These are phyloP conservation scores for Barypeithes pellucidus DNA, from an alignment of 2,888 invertebrate species.

Conservation along the genomic window DNA sequence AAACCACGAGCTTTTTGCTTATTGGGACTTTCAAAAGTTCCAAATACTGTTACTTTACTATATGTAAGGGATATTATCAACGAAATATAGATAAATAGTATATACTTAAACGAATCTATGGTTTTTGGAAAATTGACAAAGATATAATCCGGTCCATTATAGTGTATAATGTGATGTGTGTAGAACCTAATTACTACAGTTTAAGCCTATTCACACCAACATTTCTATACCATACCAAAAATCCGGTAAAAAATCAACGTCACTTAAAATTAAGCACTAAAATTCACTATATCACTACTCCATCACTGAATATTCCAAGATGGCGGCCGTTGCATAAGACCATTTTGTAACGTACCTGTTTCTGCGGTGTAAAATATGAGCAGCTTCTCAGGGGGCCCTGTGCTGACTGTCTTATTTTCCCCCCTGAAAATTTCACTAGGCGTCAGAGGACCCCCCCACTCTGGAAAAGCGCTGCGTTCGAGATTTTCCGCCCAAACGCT, in stretches of 20 bases:
- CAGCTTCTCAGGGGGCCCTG: constrained; percentile 73
- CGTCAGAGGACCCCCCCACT: constrained; percentile 39
- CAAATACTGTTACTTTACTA: too few relatives aligned
- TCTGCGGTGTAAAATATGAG: constrained; percentile 68
- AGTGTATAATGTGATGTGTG: too few relatives aligned
- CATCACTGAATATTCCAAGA: constrained; percentile 37
- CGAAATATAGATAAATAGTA: too few relatives aligned
- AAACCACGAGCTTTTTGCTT: too few relatives aligned
- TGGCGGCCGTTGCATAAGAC: constrained; percentile 47
- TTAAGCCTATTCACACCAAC: background rate
- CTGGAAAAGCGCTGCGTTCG: constrained; percentile 38
- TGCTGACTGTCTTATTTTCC: constrained; percentile 73
- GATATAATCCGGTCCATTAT: too few relatives aligned
- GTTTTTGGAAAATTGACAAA: too few relatives aligned
- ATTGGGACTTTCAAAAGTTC: too few relatives aligned
- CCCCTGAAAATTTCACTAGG: constrained; percentile 37
- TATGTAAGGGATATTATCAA: too few relatives aligned
- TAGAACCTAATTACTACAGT: background rate
- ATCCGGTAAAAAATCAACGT: background rate
- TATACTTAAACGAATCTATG: too few relatives aligned
- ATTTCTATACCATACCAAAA: constrained; percentile 15
- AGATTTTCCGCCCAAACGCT: background rate
- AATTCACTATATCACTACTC: constrained; percentile 33
- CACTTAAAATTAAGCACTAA: constrained; percentile 35
- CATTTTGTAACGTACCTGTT: constrained; percentile 66